Percentiles rank a stretch among this genome's conserved stretches.
These are phyloP conservation scores for Nebria salina DNA, from an alignment of 2,888 invertebrate species.

Conservation along the genomic window DNA sequence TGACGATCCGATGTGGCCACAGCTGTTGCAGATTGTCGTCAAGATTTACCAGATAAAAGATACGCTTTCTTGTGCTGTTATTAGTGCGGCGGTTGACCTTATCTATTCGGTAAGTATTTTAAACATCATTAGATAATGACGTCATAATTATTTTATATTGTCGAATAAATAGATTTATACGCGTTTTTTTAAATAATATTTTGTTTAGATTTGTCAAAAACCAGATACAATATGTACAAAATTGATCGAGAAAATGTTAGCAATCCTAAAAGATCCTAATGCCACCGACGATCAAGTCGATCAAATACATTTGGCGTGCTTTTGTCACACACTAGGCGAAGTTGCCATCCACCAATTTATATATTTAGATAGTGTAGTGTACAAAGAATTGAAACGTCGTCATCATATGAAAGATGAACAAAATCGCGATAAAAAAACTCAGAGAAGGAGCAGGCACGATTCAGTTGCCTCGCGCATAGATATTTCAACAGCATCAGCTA, in stretches of 20 bases:
- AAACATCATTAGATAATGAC: no score
- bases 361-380: constrained; percentile 83
- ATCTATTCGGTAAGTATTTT: constrained; percentile 65
- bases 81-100: constrained; percentile 68
- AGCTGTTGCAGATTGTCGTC: constrained; percentile 64
- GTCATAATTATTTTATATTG: no score
- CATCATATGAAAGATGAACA: constrained; percentile 59
- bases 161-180: no score
- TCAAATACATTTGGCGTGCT: constrained; percentile 48
- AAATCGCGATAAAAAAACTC: constrained; percentile 59
- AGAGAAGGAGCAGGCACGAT: constrained; percentile 61
- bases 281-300: constrained; percentile 47
- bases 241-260: constrained; percentile 52
- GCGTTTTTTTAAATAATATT: neutral
- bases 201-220: constrained; percentile 66
- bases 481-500: constrained; percentile 31
- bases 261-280: constrained; percentile 39
- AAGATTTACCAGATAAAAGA: constrained; percentile 63
- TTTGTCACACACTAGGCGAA: constrained; percentile 72
- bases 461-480: constrained; percentile 31
- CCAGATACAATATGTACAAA: constrained; percentile 65
- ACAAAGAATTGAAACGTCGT: constrained; percentile 81
- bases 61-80: constrained; percentile 67
- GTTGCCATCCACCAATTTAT: constrained; percentile 82
- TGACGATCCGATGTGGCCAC: constrained; percentile 67